phyloP scores from a whole-genome alignment of 2,888 invertebrate genomes.

The Perdita meconis region DNA sequence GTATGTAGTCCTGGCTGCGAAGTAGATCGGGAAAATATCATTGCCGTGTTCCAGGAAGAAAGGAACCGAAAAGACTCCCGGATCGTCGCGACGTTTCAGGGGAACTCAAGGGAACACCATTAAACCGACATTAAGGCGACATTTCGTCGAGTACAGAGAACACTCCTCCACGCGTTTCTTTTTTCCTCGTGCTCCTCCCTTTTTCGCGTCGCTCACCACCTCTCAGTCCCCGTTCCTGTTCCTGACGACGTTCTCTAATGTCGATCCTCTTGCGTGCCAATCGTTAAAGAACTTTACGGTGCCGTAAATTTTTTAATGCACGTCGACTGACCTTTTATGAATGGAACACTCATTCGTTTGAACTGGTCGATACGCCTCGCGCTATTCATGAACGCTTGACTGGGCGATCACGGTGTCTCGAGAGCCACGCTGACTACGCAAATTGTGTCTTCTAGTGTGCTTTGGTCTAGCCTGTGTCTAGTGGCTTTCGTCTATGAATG shows the following conservation, averaged over 20 bases:
- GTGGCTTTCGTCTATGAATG: too few species aligned
- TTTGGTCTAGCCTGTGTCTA: constrained; percentile 1
- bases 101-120: constrained; percentile 36
- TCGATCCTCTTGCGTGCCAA: constrained; percentile 51
- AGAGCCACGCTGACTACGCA: constrained; percentile 31
- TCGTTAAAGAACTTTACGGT: constrained; percentile 69
- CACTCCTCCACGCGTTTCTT: constrained; percentile 19
- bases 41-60: constrained; percentile 15
- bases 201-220: constrained; percentile 11
- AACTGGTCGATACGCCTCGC: constrained; percentile 34
- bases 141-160: constrained; percentile 42
- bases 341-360: constrained; percentile 49
- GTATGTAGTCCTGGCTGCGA: constrained; percentile 13
- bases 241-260: constrained; percentile 43
- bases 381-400: constrained; percentile 34
- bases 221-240: constrained; percentile 9
- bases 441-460: neutral
- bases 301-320: constrained; percentile 60
- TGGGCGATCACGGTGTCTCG: constrained; percentile 16
- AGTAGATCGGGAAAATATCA: constrained; percentile 17
- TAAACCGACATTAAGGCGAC: constrained; percentile 58
- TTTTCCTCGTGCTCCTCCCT: constrained; percentile 2
- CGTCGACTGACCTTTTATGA: constrained; percentile 64
- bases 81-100: constrained; percentile 4
- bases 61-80: constrained; percentile 9